Conservation (phyloP, 2,113 vertebrate species). For the Gavialis gangeticus region DNA sequence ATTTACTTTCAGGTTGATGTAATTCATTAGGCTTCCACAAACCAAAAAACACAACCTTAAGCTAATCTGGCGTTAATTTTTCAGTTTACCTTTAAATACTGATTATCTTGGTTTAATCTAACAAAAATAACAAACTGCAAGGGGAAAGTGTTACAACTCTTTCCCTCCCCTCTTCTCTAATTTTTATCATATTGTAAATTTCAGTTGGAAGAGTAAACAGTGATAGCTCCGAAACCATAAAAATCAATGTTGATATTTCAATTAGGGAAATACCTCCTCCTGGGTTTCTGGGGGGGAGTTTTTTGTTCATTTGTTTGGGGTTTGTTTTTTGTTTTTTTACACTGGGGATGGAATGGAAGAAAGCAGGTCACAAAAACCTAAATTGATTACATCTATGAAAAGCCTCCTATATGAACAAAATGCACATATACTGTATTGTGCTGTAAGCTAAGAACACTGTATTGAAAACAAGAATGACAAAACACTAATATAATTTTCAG, state of each 20-base stretch:
- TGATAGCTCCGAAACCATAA: background rate
- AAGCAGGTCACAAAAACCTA: no score
- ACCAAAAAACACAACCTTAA: background rate
- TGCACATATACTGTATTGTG: background rate
- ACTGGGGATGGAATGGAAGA: background rate
- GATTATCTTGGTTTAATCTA: background rate
- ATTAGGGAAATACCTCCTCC: background rate
- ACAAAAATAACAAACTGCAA: background rate
- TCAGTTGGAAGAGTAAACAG: fast-evolving
- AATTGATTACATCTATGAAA: background rate
- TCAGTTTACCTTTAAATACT: background rate
- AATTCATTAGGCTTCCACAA: background rate
- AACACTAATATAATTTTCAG: no score
- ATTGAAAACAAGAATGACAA: background rate
- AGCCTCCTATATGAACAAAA: background rate
- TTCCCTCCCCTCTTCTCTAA: background rate
- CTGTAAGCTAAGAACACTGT: background rate
- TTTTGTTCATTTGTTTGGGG: no score
- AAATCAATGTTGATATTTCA: background rate
- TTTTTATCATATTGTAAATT: background rate
- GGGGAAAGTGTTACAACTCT: no score
- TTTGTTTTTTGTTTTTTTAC: background rate
- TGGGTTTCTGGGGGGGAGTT: background rate
- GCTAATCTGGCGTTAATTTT: background rate
- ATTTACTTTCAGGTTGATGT: background rate